Evolutionary conservation across 2,888 invertebrate species (phyloP).

Genomic region (Rhagonycha fulva): DNA sequence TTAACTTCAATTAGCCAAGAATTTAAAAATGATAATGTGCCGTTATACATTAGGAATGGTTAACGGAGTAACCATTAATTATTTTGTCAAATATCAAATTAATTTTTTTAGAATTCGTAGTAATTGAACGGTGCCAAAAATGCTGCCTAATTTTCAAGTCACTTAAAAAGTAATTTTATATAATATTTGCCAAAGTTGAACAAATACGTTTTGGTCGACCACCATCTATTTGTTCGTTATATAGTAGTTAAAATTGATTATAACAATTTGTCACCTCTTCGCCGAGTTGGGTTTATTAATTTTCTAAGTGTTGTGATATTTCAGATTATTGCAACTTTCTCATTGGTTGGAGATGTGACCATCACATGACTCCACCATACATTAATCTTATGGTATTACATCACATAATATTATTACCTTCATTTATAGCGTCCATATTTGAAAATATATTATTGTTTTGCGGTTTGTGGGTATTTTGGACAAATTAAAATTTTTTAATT

Average conservation of each 20-base stretch:
- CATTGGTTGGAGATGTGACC: too few relatives aligned
- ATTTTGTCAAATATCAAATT: not conserved
- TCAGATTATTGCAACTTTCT: too few relatives aligned
- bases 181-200: not conserved
- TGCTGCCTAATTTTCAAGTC: not conserved
- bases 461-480: too few relatives aligned
- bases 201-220: not conserved
- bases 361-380: too few relatives aligned
- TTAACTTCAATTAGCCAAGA: not conserved
- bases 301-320: not conserved
- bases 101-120: not conserved
- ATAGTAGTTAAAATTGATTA: not conserved
- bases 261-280: not conserved
- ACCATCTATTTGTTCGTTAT: not conserved
- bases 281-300: not conserved
- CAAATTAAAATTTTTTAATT: too few relatives aligned
- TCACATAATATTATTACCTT: too few relatives aligned
- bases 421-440: too few relatives aligned
- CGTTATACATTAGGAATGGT: not conserved
- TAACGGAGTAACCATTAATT: not conserved
- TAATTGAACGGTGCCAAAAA: not conserved
- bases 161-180: not conserved
- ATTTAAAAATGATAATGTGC: not conserved
- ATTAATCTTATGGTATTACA: too few relatives aligned
- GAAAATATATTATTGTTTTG: too few relatives aligned